Conservation (phyloP, 2,113 vertebrate genomes). For the Nothocercus nigrocapillus region DNA sequence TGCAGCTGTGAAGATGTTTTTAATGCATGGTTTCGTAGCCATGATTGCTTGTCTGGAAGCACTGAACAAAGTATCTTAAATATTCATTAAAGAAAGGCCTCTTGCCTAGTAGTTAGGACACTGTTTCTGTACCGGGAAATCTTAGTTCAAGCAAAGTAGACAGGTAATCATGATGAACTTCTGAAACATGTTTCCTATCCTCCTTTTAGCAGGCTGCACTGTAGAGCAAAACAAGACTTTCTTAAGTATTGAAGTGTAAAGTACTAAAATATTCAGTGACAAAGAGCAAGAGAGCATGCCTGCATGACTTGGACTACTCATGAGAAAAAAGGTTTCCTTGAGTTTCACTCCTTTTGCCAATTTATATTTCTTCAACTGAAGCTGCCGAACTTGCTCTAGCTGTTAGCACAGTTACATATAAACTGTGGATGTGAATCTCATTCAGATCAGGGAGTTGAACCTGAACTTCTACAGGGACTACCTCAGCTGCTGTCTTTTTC, state of each 20-base stretch:
- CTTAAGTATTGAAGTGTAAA: slow-evolving; percentile 12
- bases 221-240: neutral
- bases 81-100: slow-evolving; percentile 43
- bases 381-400: neutral
- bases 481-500: neutral
- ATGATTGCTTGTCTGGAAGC: slow-evolving; percentile 20
- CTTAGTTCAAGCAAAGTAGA: slow-evolving; percentile 4
- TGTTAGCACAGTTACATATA: neutral
- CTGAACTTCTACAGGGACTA: neutral
- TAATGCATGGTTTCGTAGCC: neutral
- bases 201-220: slow-evolving; percentile 21
- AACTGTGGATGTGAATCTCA: neutral
- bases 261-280: neutral
- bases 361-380: neutral
- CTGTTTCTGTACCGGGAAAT: neutral
- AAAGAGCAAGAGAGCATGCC: neutral
- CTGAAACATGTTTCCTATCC: neutral
- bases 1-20: neutral
- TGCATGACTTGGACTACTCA: neutral
- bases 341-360: neutral
- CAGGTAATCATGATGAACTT: neutral
- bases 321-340: neutral
- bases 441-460: neutral
- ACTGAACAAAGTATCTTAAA: slow-evolving; percentile 10
- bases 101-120: slow-evolving; percentile 4